A percentile compares a stretch with the other conserved stretches of the same genome.
Evolutionary conservation across 2,888 invertebrate species (phyloP).

Genomic region (Drosophila mimica): DNA sequence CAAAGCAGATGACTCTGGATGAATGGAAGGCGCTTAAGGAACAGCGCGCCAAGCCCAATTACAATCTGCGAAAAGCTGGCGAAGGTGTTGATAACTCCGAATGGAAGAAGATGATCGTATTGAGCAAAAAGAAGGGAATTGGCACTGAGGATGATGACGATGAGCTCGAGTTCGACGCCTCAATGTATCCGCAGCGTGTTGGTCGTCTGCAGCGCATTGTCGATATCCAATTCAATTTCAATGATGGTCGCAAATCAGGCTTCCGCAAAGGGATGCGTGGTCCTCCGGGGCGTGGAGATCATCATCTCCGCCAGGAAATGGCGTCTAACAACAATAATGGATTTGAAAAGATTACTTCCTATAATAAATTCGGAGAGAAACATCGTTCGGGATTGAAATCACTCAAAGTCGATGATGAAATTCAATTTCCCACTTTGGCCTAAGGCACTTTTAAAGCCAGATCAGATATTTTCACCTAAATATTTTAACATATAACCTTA

Average conservation of each 20-base stretch:
- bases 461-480: constrained; percentile 11
- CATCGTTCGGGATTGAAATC: constrained; percentile 84
- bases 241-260: constrained; percentile 91
- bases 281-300: constrained; percentile 80
- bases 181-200: constrained; percentile 93
- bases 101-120: constrained; percentile 95
- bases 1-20: constrained; percentile 95
- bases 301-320: constrained; percentile 60
- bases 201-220: constrained; percentile 94
- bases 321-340: constrained; percentile 57
- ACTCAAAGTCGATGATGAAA: constrained; percentile 97
- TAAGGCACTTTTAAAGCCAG: constrained; percentile 84
- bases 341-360: constrained; percentile 75
- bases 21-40: constrained; percentile 95
- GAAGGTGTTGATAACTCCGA: constrained; percentile 96
- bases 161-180: constrained; percentile 90
- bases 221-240: constrained; percentile 95
- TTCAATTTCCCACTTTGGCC: constrained; percentile 97
- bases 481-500: constrained; percentile 36
- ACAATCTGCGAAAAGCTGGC: constrained; percentile 96
- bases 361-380: constrained; percentile 65
- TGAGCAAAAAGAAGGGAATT: constrained; percentile 89
- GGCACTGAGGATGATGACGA: constrained; percentile 89
- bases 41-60: constrained; percentile 93
- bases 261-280: constrained; percentile 88